Evolutionary conservation across 2,113 vertebrate genomes (phyloP).

Genomic region (Podiceps cristatus): DNA sequence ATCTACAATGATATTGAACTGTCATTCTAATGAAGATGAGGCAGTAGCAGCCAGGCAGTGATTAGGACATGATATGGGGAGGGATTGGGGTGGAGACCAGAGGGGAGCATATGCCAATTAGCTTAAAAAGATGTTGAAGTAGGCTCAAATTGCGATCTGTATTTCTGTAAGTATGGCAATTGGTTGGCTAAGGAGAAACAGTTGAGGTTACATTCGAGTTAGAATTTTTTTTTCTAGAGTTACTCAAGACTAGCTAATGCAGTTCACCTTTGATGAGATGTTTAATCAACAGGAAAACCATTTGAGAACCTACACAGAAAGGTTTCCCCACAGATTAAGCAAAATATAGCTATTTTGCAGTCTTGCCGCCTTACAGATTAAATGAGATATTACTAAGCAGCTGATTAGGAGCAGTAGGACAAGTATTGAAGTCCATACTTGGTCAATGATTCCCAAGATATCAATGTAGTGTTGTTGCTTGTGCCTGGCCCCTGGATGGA

Average conservation of each 20-base stretch:
- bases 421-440: not conserved
- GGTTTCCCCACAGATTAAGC: not conserved
- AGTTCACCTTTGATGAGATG: not conserved
- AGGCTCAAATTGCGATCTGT: not conserved
- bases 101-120: not conserved
- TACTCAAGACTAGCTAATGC: not conserved
- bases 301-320: not conserved
- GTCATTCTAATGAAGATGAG: slow-evolving; percentile 5
- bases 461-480: not conserved
- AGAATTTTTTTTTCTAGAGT: not conserved
- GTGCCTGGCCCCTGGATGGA: not conserved
- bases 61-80: not conserved
- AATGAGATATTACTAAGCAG: not conserved
- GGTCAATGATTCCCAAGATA: not conserved
- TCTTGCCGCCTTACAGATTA: not conserved
- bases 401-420: not conserved
- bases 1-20: not conserved
- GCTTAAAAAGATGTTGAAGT: not conserved
- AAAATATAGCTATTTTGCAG: not conserved
- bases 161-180: not conserved
- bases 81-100: not conserved
- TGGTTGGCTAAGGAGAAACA: not conserved
- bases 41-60: not conserved
- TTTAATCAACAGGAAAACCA: not conserved
- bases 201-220: not conserved